Evolutionary conservation across 2,113 vertebrate genomes (phyloP).

Genomic region (Rhinichthys klamathensis): DNA sequence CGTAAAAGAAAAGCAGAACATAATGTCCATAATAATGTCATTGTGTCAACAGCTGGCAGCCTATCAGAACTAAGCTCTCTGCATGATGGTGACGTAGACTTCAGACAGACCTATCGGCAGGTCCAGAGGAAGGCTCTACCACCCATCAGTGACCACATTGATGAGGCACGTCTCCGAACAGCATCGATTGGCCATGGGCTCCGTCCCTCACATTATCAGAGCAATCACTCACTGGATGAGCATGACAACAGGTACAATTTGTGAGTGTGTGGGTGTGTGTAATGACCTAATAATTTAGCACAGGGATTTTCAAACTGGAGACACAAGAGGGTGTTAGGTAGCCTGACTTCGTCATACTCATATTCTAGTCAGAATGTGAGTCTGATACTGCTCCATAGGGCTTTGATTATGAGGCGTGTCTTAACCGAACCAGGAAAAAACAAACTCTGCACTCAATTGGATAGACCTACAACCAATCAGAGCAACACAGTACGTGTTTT

Average conservation of each 20-base stretch:
- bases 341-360: too few relatives aligned
- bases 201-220: conserved; percentile 73
- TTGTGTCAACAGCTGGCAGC: conserved; percentile 82
- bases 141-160: conserved; percentile 79
- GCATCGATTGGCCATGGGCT: conserved; percentile 70
- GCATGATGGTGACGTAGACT: conserved; percentile 85
- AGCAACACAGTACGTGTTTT: too few relatives aligned
- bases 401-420: too few relatives aligned
- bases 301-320: not conserved
- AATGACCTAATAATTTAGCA: not conserved
- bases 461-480: too few relatives aligned
- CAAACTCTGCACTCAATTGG: too few relatives aligned
- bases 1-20: not conserved
- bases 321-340: not conserved
- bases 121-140: conserved; percentile 87
- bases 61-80: conserved; percentile 95
- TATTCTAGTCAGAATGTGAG: too few relatives aligned
- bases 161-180: conserved; percentile 75
- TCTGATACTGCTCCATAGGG: too few relatives aligned
- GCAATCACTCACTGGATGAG: conserved; percentile 69
- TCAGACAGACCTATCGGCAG: conserved; percentile 87
- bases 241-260: conserved; percentile 69
- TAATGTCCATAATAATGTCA: conserved; percentile 29
- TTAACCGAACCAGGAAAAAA: too few relatives aligned
- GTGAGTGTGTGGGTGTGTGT: not conserved